Evolutionary conservation across 2,888 invertebrate genomes (phyloP), one percentile per base, ranked within the genome.

Genomic region (Lasioglossum lativentre): DNA sequence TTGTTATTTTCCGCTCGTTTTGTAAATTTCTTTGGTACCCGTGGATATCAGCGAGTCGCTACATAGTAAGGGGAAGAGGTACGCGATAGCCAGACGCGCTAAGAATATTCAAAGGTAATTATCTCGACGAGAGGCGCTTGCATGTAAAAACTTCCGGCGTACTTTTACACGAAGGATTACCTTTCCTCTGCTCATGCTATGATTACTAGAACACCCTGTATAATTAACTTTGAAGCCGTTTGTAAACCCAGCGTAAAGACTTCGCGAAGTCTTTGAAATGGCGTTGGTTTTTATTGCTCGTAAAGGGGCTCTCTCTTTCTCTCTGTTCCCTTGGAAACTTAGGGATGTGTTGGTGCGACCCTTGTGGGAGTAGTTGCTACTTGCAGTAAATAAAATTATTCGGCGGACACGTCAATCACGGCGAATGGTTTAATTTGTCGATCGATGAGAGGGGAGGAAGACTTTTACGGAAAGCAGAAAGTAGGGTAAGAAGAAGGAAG

Each of bases 221-320:
- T 66, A 66, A 66, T 66, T 66, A 66, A 66, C 66, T 19, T 34
- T 19, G 66, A 30, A 66, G 66, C 66, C 34, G 66, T 66, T 66
- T 30, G 66, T 34, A 34, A 66, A 34, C 10, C 52, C 52, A 4
- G 34, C 16, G 30, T 30, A 30, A 34, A 19, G 34, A 19, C 66
- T 19, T 10, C 30, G 34, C 8, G 19, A 8, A 23, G 34, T 19
- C 66, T 66, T 66, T 34, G 30, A 66, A 66, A 66, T 19, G 19
- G 34, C 19, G 66, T 19, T 8, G 34, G 19, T 30, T 66, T 66
- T 66, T 34, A 34, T 19, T 23, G 66, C 16, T 34, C 66, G 30
- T 66, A 66, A 66, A 66, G 10, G 19, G 19, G n/a, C n/a, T n/a
- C n/a, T 1, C 30, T 12, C 59, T 12, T 1, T 34, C 2, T 34